phyloP scores from a whole-genome alignment of 2,888 invertebrate species.

The Drosophila quasianomalipes region DNA sequence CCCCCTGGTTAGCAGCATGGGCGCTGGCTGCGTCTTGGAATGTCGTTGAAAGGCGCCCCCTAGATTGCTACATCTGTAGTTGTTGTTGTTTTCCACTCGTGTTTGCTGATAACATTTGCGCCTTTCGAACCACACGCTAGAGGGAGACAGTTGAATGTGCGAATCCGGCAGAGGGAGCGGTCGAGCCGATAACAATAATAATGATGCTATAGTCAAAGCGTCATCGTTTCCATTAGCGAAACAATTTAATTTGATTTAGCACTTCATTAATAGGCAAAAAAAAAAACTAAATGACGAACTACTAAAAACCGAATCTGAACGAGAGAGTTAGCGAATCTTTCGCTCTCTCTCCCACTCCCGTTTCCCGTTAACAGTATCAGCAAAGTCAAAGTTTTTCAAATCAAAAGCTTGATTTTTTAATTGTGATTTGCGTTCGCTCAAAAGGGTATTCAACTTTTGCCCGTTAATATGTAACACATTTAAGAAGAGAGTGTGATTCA shows the following conservation, averaged over 20 bases:
- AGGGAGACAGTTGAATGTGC: constrained; percentile 7
- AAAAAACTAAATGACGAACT: constrained; percentile 44
- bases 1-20: constrained; percentile 36
- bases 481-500: neutral
- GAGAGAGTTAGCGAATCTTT: neutral
- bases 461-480: neutral
- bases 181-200: constrained; percentile 57
- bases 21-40: constrained; percentile 49
- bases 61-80: constrained; percentile 18
- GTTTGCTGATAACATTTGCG: constrained; percentile 76
- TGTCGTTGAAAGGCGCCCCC: constrained; percentile 57
- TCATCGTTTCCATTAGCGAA: constrained; percentile 58
- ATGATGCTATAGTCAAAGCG: constrained; percentile 69
- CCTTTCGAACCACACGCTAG: constrained; percentile 53
- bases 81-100: constrained; percentile 50
- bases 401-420: constrained; percentile 60
- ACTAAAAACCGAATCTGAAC: constrained; percentile 12
- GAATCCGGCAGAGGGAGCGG: constrained; percentile 7
- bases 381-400: constrained; percentile 49
- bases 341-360: neutral
- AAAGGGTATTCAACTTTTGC: constrained; percentile 23
- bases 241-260: constrained; percentile 69
- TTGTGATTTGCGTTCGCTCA: constrained; percentile 40
- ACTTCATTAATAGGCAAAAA: constrained; percentile 54
- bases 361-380: constrained; percentile 62